Evolutionary conservation across 2,888 invertebrate genomes (phyloP).

Genomic region (Orchesella flavescens): DNA sequence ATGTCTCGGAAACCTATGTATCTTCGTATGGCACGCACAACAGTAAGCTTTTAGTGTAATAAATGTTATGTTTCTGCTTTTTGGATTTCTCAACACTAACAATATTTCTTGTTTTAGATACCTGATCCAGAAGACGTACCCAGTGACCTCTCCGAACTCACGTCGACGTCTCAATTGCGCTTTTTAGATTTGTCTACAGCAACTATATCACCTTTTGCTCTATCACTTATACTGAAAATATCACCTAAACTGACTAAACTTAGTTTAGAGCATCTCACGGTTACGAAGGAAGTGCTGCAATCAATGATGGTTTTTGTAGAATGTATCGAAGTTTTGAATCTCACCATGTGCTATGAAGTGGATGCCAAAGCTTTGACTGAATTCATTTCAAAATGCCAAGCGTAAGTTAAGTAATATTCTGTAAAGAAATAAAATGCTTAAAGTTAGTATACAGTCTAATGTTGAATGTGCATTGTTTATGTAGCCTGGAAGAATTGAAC

Average conservation of each 20-base stretch:
- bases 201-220: constrained; percentile 77
- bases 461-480: constrained; percentile 63
- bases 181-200: constrained; percentile 91
- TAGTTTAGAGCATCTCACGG: constrained; percentile 85
- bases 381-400: constrained; percentile 79
- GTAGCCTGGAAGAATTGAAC: constrained; percentile 82
- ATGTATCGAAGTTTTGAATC: constrained; percentile 84
- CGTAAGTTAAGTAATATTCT: constrained; percentile 75
- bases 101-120: constrained; percentile 24
- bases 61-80: constrained; percentile 10
- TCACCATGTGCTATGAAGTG: constrained; percentile 87
- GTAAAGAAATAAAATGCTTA: background rate
- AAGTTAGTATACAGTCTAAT: background rate
- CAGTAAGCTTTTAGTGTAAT: constrained; percentile 77
- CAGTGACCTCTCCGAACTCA: constrained; percentile 46
- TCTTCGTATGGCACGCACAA: constrained; percentile 85
- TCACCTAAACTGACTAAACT: constrained; percentile 85
- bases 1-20: constrained; percentile 85
- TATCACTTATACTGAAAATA: constrained; percentile 78
- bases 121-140: constrained; percentile 34
- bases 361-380: constrained; percentile 79
- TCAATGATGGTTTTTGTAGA: constrained; percentile 81
- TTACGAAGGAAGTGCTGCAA: constrained; percentile 81
- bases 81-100: no score
- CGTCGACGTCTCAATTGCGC: constrained; percentile 77